Conservation (phyloP, 37 sponge, comb jelly and placozoan genomes). For the Theonella swinhoei region DNA sequence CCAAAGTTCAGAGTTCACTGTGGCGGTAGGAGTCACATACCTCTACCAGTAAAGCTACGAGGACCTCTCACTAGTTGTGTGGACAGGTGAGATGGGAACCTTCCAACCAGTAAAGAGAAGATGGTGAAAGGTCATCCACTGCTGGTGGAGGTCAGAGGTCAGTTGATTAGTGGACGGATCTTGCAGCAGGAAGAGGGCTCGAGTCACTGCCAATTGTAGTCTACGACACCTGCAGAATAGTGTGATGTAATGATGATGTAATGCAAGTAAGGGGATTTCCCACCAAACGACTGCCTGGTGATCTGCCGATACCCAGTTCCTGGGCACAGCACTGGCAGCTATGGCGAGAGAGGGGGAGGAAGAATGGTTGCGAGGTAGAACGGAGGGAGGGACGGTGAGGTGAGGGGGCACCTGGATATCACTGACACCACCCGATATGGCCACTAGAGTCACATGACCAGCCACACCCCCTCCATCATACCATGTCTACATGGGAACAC, state of each 20-base stretch:
- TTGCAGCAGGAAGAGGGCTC: slow-evolving; percentile 51
- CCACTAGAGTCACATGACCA: slow-evolving; percentile 53
- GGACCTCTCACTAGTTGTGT: background rate
- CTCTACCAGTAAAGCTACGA: too few species aligned
- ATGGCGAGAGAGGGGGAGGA: background rate
- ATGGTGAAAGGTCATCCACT: background rate
- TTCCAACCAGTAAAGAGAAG: slow-evolving; percentile 14
- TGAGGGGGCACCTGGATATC: slow-evolving; percentile 55
- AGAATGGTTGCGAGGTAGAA: background rate
- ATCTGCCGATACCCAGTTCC: slow-evolving; percentile 68
- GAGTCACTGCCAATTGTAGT: slow-evolving; percentile 45
- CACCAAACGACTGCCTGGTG: slow-evolving; percentile 77
- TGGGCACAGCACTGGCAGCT: slow-evolving; percentile 37
- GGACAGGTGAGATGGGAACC: background rate
- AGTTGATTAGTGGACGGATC: background rate
- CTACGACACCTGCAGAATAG: slow-evolving; percentile 51
- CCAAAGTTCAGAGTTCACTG: background rate
- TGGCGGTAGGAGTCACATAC: background rate
- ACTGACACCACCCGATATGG: slow-evolving; percentile 52
- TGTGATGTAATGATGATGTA: background rate
- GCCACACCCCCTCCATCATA: slow-evolving; percentile 7
- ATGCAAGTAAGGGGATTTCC: background rate
- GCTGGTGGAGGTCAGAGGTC: background rate
- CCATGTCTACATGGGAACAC: slow-evolving; percentile 66
- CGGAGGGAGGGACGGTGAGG: slow-evolving; percentile 20